Evolutionary conservation across 2,888 invertebrate genomes (phyloP).

Genomic region (Lepidochrysops patricia): DNA sequence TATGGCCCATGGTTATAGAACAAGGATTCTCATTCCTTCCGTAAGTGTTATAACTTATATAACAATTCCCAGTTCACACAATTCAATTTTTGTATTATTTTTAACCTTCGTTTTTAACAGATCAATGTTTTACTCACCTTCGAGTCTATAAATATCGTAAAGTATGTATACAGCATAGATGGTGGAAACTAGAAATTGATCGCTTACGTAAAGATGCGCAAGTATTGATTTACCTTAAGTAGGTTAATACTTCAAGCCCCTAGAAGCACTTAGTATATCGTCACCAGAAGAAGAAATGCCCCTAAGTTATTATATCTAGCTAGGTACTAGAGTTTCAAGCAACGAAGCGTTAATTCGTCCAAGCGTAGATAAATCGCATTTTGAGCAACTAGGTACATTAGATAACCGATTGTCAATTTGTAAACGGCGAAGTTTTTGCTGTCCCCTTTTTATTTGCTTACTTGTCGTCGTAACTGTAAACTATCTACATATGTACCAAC

Average conservation of each 20-base stretch:
- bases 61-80: no score
- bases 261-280: background rate
- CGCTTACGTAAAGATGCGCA: constrained; percentile 1
- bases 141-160: background rate
- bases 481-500: no score
- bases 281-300: background rate
- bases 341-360: background rate
- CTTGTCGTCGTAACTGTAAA: no score
- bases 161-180: background rate
- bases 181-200: background rate
- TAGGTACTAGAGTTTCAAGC: background rate
- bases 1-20: no score
- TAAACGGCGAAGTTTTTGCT: no score
- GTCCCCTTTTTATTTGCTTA: no score
- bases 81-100: no score
- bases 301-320: background rate
- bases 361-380: background rate
- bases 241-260: background rate
- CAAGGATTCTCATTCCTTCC: background rate
- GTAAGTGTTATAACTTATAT: no score
- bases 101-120: background rate
- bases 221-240: background rate
- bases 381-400: no score
- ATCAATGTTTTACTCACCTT: background rate
- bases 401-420: no score